Conservation (phyloP, 2,888 invertebrate genomes). For the Platycnemis pennipes region DNA sequence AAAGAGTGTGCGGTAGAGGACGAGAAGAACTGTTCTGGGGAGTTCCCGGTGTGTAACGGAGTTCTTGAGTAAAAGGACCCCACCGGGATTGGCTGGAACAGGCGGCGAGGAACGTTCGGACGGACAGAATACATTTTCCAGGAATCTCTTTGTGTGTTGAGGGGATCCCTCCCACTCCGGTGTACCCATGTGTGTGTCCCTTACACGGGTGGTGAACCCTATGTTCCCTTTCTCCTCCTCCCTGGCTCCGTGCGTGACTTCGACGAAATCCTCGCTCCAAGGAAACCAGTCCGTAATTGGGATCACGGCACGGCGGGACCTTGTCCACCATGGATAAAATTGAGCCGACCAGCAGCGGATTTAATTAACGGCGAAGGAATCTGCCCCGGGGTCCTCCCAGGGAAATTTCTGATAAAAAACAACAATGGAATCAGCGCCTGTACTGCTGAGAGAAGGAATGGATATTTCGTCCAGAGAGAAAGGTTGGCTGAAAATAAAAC, state of each 20-base stretch:
- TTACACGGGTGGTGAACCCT: constrained; percentile 29
- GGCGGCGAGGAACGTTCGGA: neutral
- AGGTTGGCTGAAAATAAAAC: neutral
- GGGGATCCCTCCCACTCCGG: neutral
- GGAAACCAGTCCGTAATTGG: neutral
- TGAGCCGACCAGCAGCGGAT: neutral
- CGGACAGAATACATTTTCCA: constrained; percentile 55
- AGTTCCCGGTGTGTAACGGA: neutral
- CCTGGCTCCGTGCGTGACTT: neutral
- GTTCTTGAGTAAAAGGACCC: constrained; percentile 40
- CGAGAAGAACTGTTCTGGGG: too few relatives aligned
- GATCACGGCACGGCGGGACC: constrained; percentile 4
- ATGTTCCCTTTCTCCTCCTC: neutral
- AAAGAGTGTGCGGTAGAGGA: neutral
- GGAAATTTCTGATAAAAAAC: neutral
- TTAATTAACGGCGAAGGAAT: constrained; percentile 14
- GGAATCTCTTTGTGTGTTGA: constrained; percentile 57
- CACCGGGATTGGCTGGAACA: neutral
- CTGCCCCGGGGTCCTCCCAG: neutral
- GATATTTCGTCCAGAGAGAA: neutral
- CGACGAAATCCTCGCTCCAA: neutral
- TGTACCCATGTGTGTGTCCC: constrained; percentile 3
- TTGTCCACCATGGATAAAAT: neutral
- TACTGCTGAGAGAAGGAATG: neutral
- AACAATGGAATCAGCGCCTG: neutral